Percentiles rank a stretch among this genome's conserved stretches.
phyloP scores from a whole-genome alignment of 2,113 vertebrate genomes.

The Danio rerio region GRCz12tu NC_133189.1:58818001-58818500 shows the following conservation, averaged over 20 bases:
- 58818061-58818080: not conserved
- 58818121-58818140: slow-evolving; percentile 52
- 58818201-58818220: slow-evolving; percentile 47
- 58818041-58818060: slow-evolving; percentile 11
- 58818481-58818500: slow-evolving; percentile 30
- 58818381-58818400: not conserved
- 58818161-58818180: slow-evolving; percentile 31
- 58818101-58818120: too few relatives aligned
- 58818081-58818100: too few relatives aligned
- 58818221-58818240: slow-evolving; percentile 5
- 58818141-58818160: slow-evolving; percentile 60
- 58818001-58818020: too few relatives aligned
- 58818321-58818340: not conserved
- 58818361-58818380: too few relatives aligned
- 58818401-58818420: slow-evolving; percentile 49
- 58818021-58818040: too few relatives aligned
- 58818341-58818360: not conserved
- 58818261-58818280: slow-evolving; percentile 11
- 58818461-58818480: slow-evolving; percentile 33
- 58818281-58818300: not conserved
- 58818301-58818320: not conserved
- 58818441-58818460: slow-evolving; percentile 46
- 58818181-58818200: slow-evolving; percentile 17
- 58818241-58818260: not conserved
- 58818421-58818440: slow-evolving; percentile 46